Conservation (phyloP, 2,113 vertebrate genomes). For the Prietella phreatophila region DNA sequence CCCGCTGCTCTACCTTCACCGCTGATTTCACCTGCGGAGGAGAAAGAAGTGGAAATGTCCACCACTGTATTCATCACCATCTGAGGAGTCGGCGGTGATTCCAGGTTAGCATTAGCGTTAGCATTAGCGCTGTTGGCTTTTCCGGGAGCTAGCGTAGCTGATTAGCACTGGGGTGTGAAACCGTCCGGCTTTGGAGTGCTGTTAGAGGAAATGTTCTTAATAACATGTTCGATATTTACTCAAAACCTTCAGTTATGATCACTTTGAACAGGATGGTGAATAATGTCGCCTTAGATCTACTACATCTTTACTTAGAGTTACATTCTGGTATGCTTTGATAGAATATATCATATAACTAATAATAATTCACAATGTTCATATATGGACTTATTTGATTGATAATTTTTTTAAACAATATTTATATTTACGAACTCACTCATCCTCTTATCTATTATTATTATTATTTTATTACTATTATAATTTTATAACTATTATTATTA, state of each 20-base stretch:
- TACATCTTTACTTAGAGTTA: neutral
- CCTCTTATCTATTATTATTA: neutral
- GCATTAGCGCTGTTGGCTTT: neutral
- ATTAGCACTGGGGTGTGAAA: slow-evolving; percentile 5
- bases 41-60: slow-evolving; percentile 17
- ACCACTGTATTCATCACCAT: neutral
- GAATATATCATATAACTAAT: neutral
- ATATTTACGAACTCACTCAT: neutral
- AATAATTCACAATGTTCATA: neutral
- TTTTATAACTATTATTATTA: too few species aligned
- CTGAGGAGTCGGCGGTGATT: slow-evolving; percentile 31
- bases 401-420: too few species aligned
- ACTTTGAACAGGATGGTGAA: neutral
- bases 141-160: neutral
- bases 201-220: neutral
- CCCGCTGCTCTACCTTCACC: neutral
- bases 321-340: neutral
- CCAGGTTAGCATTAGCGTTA: slow-evolving; percentile 33
- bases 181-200: neutral
- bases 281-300: neutral
- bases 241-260: neutral
- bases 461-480: neutral
- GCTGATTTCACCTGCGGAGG: neutral
- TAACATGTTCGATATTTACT: too few species aligned
- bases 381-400: neutral